A percentile compares a stretch with the other conserved stretches of the same genome.
phyloP scores from a whole-genome alignment of 2,113 vertebrate species.

The Raphicerus campestris region DNA sequence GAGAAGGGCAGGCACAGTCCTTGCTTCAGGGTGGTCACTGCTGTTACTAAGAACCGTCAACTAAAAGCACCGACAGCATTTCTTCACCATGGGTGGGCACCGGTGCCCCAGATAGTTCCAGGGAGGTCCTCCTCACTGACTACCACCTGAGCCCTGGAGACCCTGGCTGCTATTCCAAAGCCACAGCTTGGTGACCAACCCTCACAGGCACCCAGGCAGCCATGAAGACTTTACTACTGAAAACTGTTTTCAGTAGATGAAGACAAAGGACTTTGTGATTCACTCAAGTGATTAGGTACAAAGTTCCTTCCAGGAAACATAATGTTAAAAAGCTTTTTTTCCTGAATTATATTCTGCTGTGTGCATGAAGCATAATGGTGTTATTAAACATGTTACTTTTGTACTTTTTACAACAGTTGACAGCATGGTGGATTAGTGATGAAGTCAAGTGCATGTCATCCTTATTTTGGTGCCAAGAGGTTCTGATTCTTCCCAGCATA shows the following conservation, averaged over 20 bases:
- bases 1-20: not conserved
- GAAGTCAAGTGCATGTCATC: not conserved
- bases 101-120: not conserved
- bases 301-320: not conserved
- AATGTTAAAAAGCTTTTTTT: not conserved
- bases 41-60: not conserved
- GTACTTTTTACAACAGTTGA: not conserved
- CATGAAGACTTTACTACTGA: not conserved
- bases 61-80: not conserved
- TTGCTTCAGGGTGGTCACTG: not conserved
- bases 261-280: not conserved
- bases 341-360: not conserved
- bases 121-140: not conserved
- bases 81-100: not conserved
- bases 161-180: not conserved
- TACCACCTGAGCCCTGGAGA: not conserved
- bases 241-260: not conserved
- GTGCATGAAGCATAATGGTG: not conserved
- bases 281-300: not conserved
- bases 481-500: constrained; percentile 24
- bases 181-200: too few species aligned
- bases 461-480: constrained; percentile 37
- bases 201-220: not conserved
- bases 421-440: not conserved
- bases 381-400: not conserved